A percentile compares a stretch with the other conserved stretches of the same genome.
phyloP scores from a whole-genome alignment of 2,113 vertebrate genomes.

The Podarcis muralis region DNA sequence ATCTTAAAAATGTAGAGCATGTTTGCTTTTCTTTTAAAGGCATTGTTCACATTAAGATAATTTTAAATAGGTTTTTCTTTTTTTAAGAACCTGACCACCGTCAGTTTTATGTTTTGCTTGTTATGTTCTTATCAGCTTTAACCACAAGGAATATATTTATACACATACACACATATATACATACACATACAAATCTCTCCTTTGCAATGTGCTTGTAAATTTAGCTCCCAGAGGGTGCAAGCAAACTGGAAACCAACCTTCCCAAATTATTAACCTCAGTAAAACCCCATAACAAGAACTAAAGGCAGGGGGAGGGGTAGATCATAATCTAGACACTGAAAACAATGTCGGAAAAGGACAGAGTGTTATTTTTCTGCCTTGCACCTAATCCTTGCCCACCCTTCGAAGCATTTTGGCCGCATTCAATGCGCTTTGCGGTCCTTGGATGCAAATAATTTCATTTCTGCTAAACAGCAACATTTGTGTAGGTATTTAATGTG shows the following conservation, averaged over 20 bases:
- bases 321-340: conserved; percentile 36
- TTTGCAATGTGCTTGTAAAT: neutral
- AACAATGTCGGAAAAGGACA: neutral
- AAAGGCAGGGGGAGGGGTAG: neutral
- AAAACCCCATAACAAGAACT: conserved; percentile 38
- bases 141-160: neutral
- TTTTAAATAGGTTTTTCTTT: neutral
- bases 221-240: neutral
- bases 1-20: neutral
- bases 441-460: conserved; percentile 39
- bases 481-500: conserved; percentile 6
- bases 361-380: neutral
- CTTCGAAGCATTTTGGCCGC: conserved; percentile 9
- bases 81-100: neutral
- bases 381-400: conserved; percentile 7
- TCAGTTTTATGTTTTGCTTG: neutral
- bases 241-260: neutral
- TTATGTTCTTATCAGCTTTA: neutral
- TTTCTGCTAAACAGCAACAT: conserved; percentile 11
- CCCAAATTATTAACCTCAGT: conserved; percentile 44
- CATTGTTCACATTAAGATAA: neutral
- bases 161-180: neutral
- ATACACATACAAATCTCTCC: neutral
- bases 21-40: neutral
- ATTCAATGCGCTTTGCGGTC: conserved; percentile 20